These are phyloP conservation scores for Pachycephala philippinensis DNA, from an alignment of 2,113 vertebrate species.

Conservation along the genomic window DNA sequence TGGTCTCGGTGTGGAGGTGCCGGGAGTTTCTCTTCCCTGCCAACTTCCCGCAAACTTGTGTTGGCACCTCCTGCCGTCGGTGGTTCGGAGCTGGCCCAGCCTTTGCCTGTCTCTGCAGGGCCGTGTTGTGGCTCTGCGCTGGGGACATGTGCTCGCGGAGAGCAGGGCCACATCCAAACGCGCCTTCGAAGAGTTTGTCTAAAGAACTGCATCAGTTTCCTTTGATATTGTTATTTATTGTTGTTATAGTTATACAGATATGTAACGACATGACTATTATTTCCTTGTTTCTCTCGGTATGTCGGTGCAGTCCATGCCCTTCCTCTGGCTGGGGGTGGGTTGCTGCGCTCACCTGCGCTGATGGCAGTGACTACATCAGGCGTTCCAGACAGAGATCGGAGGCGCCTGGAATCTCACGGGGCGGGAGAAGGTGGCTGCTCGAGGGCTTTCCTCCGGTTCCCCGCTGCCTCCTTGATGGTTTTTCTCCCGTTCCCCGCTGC, in stretches of 20 bases:
- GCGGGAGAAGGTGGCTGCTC: not conserved
- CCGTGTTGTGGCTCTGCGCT: not conserved
- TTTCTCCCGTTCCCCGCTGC: not conserved
- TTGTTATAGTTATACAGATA: not conserved
- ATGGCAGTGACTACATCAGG: not conserved
- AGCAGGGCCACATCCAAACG: not conserved
- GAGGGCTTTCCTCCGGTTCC: accelerated
- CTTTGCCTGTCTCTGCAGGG: not conserved
- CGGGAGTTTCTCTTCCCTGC: not conserved
- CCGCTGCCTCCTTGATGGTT: not conserved
- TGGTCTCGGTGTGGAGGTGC: not conserved
- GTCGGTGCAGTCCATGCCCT: not conserved
- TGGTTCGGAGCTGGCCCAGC: accelerated
- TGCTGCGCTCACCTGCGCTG: no score
- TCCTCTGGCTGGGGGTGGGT: not conserved
- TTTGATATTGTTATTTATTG: not conserved
- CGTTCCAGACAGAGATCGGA: not conserved
- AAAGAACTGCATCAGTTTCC: not conserved
- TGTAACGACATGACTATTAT: no score
- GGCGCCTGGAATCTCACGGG: not conserved
- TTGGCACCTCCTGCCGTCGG: accelerated
- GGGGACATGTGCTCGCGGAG: accelerated
- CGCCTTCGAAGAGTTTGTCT: not conserved
- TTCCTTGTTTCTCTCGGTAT: not conserved
- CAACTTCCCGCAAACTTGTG: not conserved